Evolutionary conservation across 2,797 vertebrate species (phyloP).

Genomic region (Ctenopoma kingsleyae): DNA sequence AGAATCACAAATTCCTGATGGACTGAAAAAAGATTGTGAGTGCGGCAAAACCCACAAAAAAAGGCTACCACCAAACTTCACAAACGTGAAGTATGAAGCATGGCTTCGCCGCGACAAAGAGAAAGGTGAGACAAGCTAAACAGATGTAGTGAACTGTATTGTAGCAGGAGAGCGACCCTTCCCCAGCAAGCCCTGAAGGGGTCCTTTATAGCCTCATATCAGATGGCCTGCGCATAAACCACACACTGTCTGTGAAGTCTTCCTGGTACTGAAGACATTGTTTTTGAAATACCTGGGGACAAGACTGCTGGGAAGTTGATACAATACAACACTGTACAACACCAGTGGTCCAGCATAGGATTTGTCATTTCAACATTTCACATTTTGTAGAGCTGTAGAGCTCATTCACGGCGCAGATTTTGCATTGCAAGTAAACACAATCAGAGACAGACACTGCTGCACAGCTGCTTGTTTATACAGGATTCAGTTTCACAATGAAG

Average conservation of each 20-base stretch:
- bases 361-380: slow-evolving; percentile 42
- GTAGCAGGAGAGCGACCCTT: slow-evolving; percentile 11
- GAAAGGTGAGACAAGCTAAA: slow-evolving; percentile 20
- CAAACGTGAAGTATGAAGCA: slow-evolving; percentile 1
- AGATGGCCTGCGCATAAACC: slow-evolving; percentile 18
- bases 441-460: slow-evolving; percentile 19
- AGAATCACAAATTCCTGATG: neutral
- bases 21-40: neutral
- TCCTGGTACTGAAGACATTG: slow-evolving; percentile 17
- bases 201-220: slow-evolving; percentile 30
- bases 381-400: slow-evolving; percentile 16
- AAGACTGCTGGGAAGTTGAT: slow-evolving; percentile 20
- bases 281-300: slow-evolving; percentile 23
- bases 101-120: slow-evolving; percentile 8
- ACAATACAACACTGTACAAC: slow-evolving; percentile 30
- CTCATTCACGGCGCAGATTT: slow-evolving; percentile 18
- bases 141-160: neutral
- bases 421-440: slow-evolving; percentile 34
- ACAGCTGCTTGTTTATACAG: slow-evolving; percentile 48
- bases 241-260: slow-evolving; percentile 23
- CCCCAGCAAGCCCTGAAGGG: slow-evolving; percentile 27
- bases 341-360: neutral
- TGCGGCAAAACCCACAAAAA: slow-evolving; percentile 14
- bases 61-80: slow-evolving; percentile 5
- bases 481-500: slow-evolving; percentile 32